Conservation (phyloP, 2,797 vertebrate genomes). For the Hozukius guyotensis region DNA sequence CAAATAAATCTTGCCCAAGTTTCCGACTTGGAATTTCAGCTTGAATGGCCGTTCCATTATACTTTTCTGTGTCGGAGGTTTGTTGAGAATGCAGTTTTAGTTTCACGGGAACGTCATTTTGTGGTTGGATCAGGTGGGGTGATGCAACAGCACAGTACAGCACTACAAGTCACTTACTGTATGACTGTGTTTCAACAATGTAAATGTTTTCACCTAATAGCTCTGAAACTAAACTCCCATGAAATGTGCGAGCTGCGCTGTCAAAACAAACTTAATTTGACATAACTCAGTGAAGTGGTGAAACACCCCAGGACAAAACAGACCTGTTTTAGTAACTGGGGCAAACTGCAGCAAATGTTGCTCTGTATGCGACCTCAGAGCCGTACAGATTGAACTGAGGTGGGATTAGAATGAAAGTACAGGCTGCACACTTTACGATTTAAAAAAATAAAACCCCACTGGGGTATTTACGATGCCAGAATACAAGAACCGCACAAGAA, state of each 20-base stretch:
- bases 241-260: conserved; percentile 33
- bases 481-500: conserved; percentile 1
- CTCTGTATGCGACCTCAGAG: background rate
- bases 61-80: too few relatives aligned
- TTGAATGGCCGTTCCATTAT: too few relatives aligned
- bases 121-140: background rate
- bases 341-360: background rate
- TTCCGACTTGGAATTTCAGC: too few relatives aligned
- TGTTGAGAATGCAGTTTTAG: background rate
- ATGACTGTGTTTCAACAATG: background rate
- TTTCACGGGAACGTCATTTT: background rate
- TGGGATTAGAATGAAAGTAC: background rate
- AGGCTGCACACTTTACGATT: background rate
- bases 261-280: conserved; percentile 56
- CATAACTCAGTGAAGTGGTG: background rate
- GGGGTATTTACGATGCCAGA: background rate
- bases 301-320: conserved; percentile 17
- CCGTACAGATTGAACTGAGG: background rate
- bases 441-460: background rate
- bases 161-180: background rate
- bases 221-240: conserved; percentile 28
- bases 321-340: conserved; percentile 14
- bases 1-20: too few relatives aligned
- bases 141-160: background rate
- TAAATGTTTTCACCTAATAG: conserved; percentile 8